Evolutionary conservation across 2,797 vertebrate genomes (phyloP).

Genomic region (Pteropus rufus): DNA sequence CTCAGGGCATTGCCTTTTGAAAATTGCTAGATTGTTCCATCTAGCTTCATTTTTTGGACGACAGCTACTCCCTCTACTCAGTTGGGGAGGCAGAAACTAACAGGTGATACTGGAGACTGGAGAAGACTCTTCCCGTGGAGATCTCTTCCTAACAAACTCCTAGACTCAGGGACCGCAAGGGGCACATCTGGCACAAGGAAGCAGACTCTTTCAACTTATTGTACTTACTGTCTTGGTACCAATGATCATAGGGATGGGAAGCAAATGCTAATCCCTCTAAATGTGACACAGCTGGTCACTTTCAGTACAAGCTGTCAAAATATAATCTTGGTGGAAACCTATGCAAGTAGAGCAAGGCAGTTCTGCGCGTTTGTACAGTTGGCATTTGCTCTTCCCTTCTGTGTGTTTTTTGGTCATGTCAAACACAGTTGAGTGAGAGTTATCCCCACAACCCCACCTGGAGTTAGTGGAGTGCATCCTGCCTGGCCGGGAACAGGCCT

Average conservation of each 20-base stretch:
- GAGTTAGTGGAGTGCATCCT: slow-evolving; percentile 58
- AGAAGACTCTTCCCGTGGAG: not conserved
- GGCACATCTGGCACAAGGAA: not conserved
- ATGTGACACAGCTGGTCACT: not conserved
- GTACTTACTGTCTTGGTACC: not conserved
- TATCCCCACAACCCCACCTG: not conserved
- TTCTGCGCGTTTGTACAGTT: slow-evolving; percentile 62
- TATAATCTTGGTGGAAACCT: slow-evolving; percentile 64
- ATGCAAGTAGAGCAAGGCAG: slow-evolving; percentile 74
- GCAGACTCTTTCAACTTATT: not conserved
- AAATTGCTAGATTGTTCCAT: not conserved
- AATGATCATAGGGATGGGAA: not conserved
- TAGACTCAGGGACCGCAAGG: not conserved
- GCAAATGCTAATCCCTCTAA: not conserved
- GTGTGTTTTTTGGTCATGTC: slow-evolving; percentile 75
- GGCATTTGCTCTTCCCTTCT: slow-evolving; percentile 62
- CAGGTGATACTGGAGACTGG: not conserved
- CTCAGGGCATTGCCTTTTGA: not conserved
- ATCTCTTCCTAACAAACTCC: not conserved
- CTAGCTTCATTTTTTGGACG: not conserved
- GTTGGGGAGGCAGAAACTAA: not conserved
- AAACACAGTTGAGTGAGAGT: slow-evolving; percentile 75
- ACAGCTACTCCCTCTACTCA: not conserved
- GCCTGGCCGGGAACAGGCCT: slow-evolving; percentile 76
- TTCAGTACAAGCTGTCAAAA: not conserved